phyloP scores from a whole-genome alignment of 1,140 invertebrate species.

The Zeugodacus cucurbitae region DNA sequence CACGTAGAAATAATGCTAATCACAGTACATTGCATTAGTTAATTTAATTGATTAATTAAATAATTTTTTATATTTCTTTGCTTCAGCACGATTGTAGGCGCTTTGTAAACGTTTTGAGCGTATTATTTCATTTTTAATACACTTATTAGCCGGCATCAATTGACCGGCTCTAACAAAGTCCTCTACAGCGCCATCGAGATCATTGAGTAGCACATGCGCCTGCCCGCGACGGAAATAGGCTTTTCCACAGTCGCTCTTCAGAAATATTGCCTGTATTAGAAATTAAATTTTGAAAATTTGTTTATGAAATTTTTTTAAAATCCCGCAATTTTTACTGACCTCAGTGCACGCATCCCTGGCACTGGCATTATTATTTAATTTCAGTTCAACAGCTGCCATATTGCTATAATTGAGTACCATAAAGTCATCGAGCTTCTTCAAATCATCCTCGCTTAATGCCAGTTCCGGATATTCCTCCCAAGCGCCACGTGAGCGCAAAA shows the following conservation, averaged over 20 bases:
- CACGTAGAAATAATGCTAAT: no score
- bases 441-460: slow-evolving; percentile 46
- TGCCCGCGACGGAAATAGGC: slow-evolving; percentile 83
- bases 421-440: slow-evolving; percentile 53
- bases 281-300: background rate
- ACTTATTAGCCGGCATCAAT: slow-evolving; percentile 77
- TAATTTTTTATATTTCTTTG: no score
- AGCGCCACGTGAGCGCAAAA: slow-evolving; percentile 66
- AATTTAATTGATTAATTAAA: no score
- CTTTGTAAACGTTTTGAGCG: slow-evolving; percentile 67
- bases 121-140: slow-evolving; percentile 75
- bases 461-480: slow-evolving; percentile 52
- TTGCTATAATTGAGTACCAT: slow-evolving; percentile 70
- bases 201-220: slow-evolving; percentile 77
- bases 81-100: no score
- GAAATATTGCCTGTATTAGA: slow-evolving; percentile 72
- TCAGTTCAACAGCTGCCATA: slow-evolving; percentile 76
- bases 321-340: slow-evolving; percentile 64
- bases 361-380: slow-evolving; percentile 71
- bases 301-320: background rate
- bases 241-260: slow-evolving; percentile 78
- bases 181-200: slow-evolving; percentile 77
- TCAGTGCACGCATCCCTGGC: slow-evolving; percentile 74
- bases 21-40: no score
- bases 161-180: slow-evolving; percentile 74